Conservation (phyloP, 2,888 invertebrate species). For the Coremacera marginata region DNA sequence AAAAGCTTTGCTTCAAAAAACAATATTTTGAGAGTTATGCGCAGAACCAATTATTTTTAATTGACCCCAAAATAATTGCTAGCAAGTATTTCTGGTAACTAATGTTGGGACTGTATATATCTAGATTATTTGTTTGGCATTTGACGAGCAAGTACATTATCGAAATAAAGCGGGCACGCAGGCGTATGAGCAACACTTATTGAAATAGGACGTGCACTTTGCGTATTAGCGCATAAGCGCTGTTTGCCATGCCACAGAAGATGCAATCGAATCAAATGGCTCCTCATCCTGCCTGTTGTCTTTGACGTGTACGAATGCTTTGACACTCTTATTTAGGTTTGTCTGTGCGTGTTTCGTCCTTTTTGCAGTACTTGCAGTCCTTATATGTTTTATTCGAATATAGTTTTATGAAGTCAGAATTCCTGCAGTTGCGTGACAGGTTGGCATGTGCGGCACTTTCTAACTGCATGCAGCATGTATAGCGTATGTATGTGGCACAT, state of each 20-base stretch:
- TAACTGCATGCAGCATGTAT: not conserved
- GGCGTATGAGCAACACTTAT: not conserved
- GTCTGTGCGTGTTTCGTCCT: not conserved
- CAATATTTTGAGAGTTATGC: too few species aligned
- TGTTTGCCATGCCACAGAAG: too few species aligned
- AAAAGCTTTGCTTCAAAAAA: too few species aligned
- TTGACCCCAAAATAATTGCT: too few species aligned
- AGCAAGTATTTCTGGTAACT: too few species aligned
- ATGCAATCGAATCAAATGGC: not conserved
- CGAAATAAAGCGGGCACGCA: not conserved
- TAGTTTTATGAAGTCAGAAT: not conserved
- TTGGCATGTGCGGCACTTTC: not conserved
- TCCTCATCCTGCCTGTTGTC: not conserved
- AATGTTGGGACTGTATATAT: too few species aligned
- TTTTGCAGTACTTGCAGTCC: too few species aligned
- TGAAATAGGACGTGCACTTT: not conserved
- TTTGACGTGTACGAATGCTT: not conserved
- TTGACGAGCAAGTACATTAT: too few species aligned
- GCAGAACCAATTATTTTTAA: too few species aligned
- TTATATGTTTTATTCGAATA: conserved; percentile 4
- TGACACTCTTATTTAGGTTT: not conserved
- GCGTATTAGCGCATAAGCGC: too few species aligned
- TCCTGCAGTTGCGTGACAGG: not conserved
- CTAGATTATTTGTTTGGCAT: too few species aligned
- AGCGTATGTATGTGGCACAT: conserved; percentile 38